Evolutionary conservation across 2,113 vertebrate species (phyloP), one percentile per base, ranked within the genome.

Genomic region (Elachura formosa): DNA sequence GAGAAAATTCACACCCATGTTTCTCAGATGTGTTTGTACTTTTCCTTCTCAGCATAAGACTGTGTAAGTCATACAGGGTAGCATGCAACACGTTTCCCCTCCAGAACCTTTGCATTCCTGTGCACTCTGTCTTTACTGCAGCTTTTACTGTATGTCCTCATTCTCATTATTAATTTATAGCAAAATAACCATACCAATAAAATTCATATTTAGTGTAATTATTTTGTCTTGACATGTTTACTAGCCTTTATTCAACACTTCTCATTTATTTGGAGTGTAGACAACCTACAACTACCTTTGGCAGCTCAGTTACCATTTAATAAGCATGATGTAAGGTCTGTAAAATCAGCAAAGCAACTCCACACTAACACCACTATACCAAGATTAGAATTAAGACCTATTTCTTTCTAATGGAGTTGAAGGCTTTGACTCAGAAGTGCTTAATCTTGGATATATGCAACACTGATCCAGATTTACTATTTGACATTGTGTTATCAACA

Each of bases 141-240:
- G 77, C 72, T 74, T 87, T 90, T 93, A 79, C 40, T 91, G 6
- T 29, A 31, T 64, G 63, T 85, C 33, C 29, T 73, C 48, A 29
- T 95, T 94, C 66, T 92, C 43, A 71, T 83, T 62, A 34, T 91
- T 94, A 74, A 90, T 97, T 97, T 96, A 88, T 84, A 91, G 64
- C 84, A 90, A 96, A 93, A 92, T 73, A 71, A 68, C 31, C 61
- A 83, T 94, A 87, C 38, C 62, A 95, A 97, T 96, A 97, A 97
- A 98, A 94, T 89, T 64, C 36, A 68, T 87, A 66, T 94, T 95
- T 96, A 94, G 58, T 67, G 55, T 81, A 89, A 81, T 52, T 59
- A 9, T 34, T 76, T 64, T 88, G 90, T 74, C 49, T 78, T 69
- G 49, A 86, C 34, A 41, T 51, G 22, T 87, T 91, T 91, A 40